These are phyloP conservation scores for Psococerastis gibbosa DNA, from an alignment of 2,888 invertebrate species.

Conservation along the genomic window DNA sequence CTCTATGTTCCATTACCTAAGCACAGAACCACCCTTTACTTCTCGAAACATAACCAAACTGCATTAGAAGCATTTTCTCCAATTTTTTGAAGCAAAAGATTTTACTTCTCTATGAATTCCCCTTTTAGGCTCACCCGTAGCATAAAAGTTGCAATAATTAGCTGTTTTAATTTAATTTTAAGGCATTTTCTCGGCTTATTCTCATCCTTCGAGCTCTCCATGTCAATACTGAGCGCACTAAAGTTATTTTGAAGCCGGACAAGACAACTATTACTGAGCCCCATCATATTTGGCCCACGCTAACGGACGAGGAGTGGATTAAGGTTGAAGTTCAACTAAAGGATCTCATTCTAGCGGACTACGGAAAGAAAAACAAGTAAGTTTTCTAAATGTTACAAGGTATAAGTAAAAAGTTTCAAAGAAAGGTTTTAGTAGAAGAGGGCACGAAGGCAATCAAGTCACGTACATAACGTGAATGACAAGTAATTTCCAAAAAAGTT, in stretches of 20 bases:
- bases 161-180: slow-evolving; percentile 15
- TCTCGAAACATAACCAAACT: too few species aligned
- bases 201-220: slow-evolving; percentile 91
- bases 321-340: slow-evolving; percentile 97
- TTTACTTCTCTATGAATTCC: slow-evolving; percentile 10
- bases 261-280: slow-evolving; percentile 98
- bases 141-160: too few species aligned
- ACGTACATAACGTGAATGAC: too few species aligned
- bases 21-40: too few species aligned
- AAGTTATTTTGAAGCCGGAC: slow-evolving; percentile 95
- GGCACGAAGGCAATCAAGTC: too few species aligned
- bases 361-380: slow-evolving; percentile 98
- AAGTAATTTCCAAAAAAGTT: too few species aligned
- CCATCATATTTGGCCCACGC: slow-evolving; percentile 98
- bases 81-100: slow-evolving; percentile 6
- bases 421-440: too few species aligned
- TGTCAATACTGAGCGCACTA: slow-evolving; percentile 97
- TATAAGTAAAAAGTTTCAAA: too few species aligned
- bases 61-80: too few species aligned
- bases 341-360: slow-evolving; percentile 95
- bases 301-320: slow-evolving; percentile 98
- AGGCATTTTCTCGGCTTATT: slow-evolving; percentile 92
- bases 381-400: too few species aligned
- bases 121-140: too few species aligned
- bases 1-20: too few species aligned